Evolutionary conservation across 2,113 vertebrate genomes (phyloP).

Genomic region (Cololabis saira): DNA sequence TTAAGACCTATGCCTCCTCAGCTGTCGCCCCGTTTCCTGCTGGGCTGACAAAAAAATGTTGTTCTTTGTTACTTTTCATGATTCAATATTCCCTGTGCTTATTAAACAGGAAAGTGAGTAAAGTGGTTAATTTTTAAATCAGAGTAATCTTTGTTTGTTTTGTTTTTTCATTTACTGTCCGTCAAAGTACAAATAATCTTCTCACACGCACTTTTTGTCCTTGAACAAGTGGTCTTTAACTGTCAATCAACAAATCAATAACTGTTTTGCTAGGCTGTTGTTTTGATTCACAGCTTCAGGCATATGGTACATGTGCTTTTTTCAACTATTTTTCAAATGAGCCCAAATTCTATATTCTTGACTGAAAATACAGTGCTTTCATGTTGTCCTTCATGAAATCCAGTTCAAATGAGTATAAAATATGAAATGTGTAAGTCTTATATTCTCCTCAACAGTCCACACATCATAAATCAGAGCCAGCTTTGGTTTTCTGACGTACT

Average conservation of each 20-base stretch:
- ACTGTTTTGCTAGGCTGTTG: background rate
- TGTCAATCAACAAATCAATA: background rate
- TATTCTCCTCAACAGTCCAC: no score
- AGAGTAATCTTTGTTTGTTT: background rate
- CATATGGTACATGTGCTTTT: no score
- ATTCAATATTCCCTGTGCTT: background rate
- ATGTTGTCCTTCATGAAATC: no score
- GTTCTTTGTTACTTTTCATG: background rate
- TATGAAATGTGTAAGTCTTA: no score
- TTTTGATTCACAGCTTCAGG: no score
- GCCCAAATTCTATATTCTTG: no score
- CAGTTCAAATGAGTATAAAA: no score
- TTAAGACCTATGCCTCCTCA: conserved; percentile 36
- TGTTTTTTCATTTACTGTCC: background rate
- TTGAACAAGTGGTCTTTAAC: background rate
- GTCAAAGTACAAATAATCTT: background rate
- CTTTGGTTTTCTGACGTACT: no score
- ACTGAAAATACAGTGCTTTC: no score
- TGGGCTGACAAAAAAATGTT: conserved; percentile 10
- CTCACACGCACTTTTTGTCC: background rate
- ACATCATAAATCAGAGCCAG: no score
- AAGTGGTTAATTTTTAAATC: background rate
- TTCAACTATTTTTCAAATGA: no score
- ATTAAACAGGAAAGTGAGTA: background rate
- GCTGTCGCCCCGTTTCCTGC: background rate